Base-by-base conservation (phyloP, 2,113 vertebrate species). In the Castor canadensis region DNA sequence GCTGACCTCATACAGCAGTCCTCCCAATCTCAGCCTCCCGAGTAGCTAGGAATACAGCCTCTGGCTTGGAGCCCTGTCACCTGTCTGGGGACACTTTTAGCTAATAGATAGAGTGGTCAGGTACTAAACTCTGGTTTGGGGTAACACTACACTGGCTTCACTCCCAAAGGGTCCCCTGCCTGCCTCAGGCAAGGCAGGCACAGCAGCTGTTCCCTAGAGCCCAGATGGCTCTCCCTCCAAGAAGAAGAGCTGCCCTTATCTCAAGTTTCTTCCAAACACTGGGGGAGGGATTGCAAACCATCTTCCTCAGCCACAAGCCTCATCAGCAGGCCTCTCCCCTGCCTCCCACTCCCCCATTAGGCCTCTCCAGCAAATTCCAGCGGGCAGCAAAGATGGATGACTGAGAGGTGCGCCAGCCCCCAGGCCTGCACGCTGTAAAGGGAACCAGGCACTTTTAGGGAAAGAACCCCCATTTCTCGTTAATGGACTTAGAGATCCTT, bases 401-500 rank as follows among this genome's bases (percentile, higher is more conserved):
- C 1, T 0, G 28, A n/a, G 67, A 11, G 28, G 12, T 6, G 9
- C 6, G 62, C 58, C 64, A 13, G 56, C 12, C 58, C 71, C 85
- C 30, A 4, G 0, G 9, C 66, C 28, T 8, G 24, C 32, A 6
- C 24, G 30, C 72, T 64, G 16, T 7, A 4, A 6, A 45, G 47
- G 32, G 40, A 43, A 5, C 5, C 2, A 24, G 40, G 6, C 0
- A 24, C 45, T 30, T 45, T 30, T 26, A 28, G 28, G 20, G 52
- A 56, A 24, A 17, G 13, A 3, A 24, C 1, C 3, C 22, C 20
- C 0, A 1, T 5, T 1, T 43, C 43, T 58, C 0, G 24, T 15
- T 6, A 4, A 16, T 16, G 47, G 32, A 15, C 1, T 6, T 0
- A n/a, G 12, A 20, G 45, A 58, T 45, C 28, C 43, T 86, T 47